phyloP scores from a whole-genome alignment of 2,888 invertebrate genomes.

The Melolontha melolontha region DNA sequence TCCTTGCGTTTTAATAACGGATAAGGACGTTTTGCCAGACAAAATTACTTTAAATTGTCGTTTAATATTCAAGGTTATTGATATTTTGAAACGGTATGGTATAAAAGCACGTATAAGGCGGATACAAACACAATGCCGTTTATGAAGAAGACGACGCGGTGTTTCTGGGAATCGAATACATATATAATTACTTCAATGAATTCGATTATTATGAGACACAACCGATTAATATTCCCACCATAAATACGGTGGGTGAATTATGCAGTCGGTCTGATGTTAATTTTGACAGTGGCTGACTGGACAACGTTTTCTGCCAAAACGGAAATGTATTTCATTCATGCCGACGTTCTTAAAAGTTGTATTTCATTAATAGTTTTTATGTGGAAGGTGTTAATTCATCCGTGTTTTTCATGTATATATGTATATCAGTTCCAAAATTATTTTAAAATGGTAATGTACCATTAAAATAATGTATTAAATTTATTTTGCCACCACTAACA shows the following conservation, averaged over 20 bases:
- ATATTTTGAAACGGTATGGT: slow-evolving; percentile 36
- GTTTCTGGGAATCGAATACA: slow-evolving; percentile 40
- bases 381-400: neutral
- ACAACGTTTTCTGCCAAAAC: slow-evolving; percentile 25
- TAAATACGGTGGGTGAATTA: slow-evolving; percentile 27
- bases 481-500: too few relatives aligned
- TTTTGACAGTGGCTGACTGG: slow-evolving; percentile 33
- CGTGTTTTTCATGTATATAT: too few relatives aligned
- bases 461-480: too few relatives aligned
- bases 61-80: slow-evolving; percentile 38
- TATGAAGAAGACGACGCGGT: slow-evolving; percentile 35
- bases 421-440: too few relatives aligned
- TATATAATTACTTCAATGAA: slow-evolving; percentile 43
- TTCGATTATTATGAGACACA: slow-evolving; percentile 34
- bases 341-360: slow-evolving; percentile 13
- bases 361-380: neutral
- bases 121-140: slow-evolving; percentile 40
- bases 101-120: slow-evolving; percentile 39
- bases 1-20: slow-evolving; percentile 36
- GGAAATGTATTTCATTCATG: slow-evolving; percentile 39
- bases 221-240: slow-evolving; percentile 35
- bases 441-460: too few relatives aligned
- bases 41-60: slow-evolving; percentile 38
- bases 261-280: slow-evolving; percentile 30
- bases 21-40: slow-evolving; percentile 33